Evolutionary conservation across 2,797 vertebrate genomes (phyloP).

Genomic region (Sphenodon punctatus): DNA sequence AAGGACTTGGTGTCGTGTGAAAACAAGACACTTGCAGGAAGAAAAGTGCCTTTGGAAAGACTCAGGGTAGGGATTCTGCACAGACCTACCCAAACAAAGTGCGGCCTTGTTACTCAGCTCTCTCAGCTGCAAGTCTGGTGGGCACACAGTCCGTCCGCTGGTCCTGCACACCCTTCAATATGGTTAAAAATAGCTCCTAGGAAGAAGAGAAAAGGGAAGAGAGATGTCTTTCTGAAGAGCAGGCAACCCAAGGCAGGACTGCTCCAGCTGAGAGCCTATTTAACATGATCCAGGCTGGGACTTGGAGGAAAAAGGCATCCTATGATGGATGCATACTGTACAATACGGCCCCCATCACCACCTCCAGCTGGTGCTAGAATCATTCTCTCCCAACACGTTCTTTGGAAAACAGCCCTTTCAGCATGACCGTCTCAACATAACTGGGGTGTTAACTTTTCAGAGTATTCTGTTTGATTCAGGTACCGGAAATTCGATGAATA

Average conservation of each 20-base stretch:
- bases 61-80: too few species aligned
- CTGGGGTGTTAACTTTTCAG: background rate
- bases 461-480: background rate
- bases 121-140: too few species aligned
- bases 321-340: background rate
- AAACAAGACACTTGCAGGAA: too few species aligned
- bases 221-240: background rate
- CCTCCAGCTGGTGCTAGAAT: background rate
- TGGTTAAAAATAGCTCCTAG: slow-evolving; percentile 28
- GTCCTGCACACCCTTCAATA: background rate
- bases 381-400: background rate
- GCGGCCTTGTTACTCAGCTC: too few species aligned
- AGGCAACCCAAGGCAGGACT: slow-evolving; percentile 30
- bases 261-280: slow-evolving; percentile 42
- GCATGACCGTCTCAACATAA: background rate
- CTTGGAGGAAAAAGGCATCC: slow-evolving; percentile 26
- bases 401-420: background rate
- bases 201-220: background rate
- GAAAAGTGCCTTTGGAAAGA: too few species aligned
- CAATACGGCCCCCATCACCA: slow-evolving; percentile 1
- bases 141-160: too few species aligned
- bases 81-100: too few species aligned
- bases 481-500: too few species aligned
- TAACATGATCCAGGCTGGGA: slow-evolving; percentile 29
- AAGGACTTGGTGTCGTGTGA: too few species aligned